Evolutionary conservation across 2,888 invertebrate species (phyloP), one percentile per base, ranked within the genome.

Genomic region (Labia minor): DNA sequence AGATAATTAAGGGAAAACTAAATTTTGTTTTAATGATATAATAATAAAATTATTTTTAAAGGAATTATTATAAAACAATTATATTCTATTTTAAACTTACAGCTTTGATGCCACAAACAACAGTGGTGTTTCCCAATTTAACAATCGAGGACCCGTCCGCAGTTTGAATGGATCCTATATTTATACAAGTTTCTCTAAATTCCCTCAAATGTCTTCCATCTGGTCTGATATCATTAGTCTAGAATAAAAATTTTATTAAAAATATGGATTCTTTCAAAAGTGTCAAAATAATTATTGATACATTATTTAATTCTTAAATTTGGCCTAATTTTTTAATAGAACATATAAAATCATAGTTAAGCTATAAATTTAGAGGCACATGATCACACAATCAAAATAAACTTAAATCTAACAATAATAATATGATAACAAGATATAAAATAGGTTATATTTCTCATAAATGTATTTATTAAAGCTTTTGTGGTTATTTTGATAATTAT

Each of bases 71-170:
- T 65, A 21, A n/a, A 16, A 14, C 21, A 8, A 61, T n/a, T n/a
- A n/a, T n/a, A n/a, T n/a, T n/a, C n/a, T n/a, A n/a, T n/a, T n/a
- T n/a, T n/a, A 66, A 11, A 8, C 79, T 81, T 81, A 91, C 91
- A 72, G 90, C 87, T 81, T 92, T 90, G 67, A 93, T 87, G 4
- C 92, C 92, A 79, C 93, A 93, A 64, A 92, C 82, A 49, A 92
- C 86, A 63, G 87, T 86, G 1, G 92, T 92, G 73, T 89, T 88
- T 19, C 94, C 94, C 73, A 92, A 82, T 81, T 89, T 89, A 0
- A 87, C 85, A 61, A 89, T 81, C 1, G 89, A 85, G 1, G 90
- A 90, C 63, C 89, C 86, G 75, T 90, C 89, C 0, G 90, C 86
- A 62, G 85, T 83, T 26, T 78, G 77, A 66, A 87, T 81, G 0